A percentile compares a stretch with the other conserved stretches of the same genome.
Evolutionary conservation across 2,888 invertebrate genomes (phyloP).

Genomic region (Eristalis arbustorum): DNA sequence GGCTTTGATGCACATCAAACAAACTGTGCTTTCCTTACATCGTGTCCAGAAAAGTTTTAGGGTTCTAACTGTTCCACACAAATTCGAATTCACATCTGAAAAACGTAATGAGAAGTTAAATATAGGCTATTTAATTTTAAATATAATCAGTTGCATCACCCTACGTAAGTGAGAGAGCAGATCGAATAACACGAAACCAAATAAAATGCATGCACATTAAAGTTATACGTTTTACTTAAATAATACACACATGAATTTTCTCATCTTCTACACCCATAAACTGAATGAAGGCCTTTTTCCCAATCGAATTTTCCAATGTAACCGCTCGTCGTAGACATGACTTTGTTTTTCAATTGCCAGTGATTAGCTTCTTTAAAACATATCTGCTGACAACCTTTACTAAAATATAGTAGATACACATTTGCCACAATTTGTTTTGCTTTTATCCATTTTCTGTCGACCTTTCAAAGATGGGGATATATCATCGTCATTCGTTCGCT

Average conservation of each 20-base stretch:
- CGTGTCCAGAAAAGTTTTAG: too few species aligned
- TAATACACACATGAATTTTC: neutral
- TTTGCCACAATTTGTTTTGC: conserved; percentile 22
- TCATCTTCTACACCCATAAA: neutral
- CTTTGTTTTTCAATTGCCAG: conserved; percentile 46
- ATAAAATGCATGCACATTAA: neutral
- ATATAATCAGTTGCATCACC: too few species aligned
- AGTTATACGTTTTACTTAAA: neutral
- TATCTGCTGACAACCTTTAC: conserved; percentile 39
- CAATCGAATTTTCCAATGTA: conserved; percentile 26
- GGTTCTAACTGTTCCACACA: too few species aligned
- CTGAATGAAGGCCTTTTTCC: neutral
- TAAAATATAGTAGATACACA: conserved; percentile 8
- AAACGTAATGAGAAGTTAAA: too few species aligned
- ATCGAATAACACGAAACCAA: neutral
- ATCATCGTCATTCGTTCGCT: conserved; percentile 48
- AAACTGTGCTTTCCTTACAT: too few species aligned
- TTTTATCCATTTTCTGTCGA: conserved; percentile 29
- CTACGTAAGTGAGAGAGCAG: too few species aligned
- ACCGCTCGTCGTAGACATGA: conserved; percentile 14
- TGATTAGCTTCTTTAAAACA: conserved; percentile 59
- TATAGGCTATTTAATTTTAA: too few species aligned
- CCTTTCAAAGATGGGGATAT: conserved; percentile 43
- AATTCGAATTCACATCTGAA: too few species aligned
- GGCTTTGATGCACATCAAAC: too few species aligned